Evolutionary conservation across 2,888 invertebrate genomes (phyloP).

Genomic region (Tromatobia lineatoria): DNA sequence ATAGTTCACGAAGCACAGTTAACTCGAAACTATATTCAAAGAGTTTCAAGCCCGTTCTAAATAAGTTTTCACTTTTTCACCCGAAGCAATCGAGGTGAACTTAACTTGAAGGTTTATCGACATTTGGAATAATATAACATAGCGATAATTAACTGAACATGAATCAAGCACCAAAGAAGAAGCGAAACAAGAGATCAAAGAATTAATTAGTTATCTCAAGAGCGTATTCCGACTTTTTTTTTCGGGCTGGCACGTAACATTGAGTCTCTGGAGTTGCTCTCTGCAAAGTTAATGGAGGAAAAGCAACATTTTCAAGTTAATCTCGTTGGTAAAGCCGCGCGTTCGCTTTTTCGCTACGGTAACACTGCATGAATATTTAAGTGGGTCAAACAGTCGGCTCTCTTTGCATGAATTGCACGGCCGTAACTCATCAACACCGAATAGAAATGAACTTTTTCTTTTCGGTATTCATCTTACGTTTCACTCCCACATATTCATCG

Average conservation of each 20-base stretch:
- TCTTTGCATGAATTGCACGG: slow-evolving; percentile 47
- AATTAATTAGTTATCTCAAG: slow-evolving; percentile 47
- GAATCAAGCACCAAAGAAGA: background rate
- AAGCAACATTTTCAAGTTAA: slow-evolving; percentile 52
- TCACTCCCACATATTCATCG: slow-evolving; percentile 21
- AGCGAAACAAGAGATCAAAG: slow-evolving; percentile 8
- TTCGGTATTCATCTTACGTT: slow-evolving; percentile 6
- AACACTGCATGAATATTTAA: slow-evolving; percentile 59
- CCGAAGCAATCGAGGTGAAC: slow-evolving; percentile 16
- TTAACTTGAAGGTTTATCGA: slow-evolving; percentile 13
- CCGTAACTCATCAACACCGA: slow-evolving; percentile 46
- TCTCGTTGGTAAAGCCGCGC: slow-evolving; percentile 50
- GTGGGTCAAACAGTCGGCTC: slow-evolving; percentile 62
- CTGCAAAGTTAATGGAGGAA: slow-evolving; percentile 20
- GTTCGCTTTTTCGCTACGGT: background rate
- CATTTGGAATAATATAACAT: background rate
- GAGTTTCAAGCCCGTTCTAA: background rate
- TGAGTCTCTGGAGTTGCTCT: slow-evolving; percentile 22
- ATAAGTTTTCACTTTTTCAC: background rate
- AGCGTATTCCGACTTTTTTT: slow-evolving; percentile 47
- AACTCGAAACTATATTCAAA: background rate
- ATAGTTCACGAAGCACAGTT: slow-evolving; percentile 14
- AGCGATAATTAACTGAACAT: slow-evolving; percentile 26
- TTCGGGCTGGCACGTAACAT: slow-evolving; percentile 28
- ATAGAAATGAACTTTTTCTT: slow-evolving; percentile 38